Evolutionary conservation across 2,797 vertebrate genomes (phyloP), one percentile per base, ranked within the genome.

Genomic region (Orestias chungarensis): DNA sequence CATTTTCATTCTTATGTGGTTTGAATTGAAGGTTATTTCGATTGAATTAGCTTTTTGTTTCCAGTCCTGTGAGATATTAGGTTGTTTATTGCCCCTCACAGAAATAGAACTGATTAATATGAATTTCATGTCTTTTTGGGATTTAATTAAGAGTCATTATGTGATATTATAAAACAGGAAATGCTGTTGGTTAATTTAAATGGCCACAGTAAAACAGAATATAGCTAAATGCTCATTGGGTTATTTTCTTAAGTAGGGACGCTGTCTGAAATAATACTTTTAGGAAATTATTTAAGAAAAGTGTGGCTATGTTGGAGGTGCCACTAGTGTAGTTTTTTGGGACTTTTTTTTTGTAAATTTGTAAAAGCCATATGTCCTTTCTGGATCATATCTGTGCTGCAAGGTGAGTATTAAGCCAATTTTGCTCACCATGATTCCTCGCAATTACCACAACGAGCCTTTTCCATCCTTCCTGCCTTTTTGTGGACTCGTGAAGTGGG

Each of bases 401-500:
- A 38, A 31, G 66, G 83, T 54, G 70, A 50, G 72, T 87, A 73
- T 68, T 52, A 80, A 74, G 73, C 73, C 64, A 82, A 68, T 84
- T 73, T 86, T 4, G 0, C 46, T 78, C 59, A 71, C 57, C 73
- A 71, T 82, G 78, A 85, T 78, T 72, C 77, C 79, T 92, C 77
- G 85, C 80, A 78, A 85, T 82, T 79, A 74, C 66, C 80, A 73
- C 74, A 82, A 33, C 43, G 73, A 65, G 71, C 50, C 44, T 69
- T 47, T 80, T 66, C 64, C 70, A 62, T 68, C 71, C 62, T 84
- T 73, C 47, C 6, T 81, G 83, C 78, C 79, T 76, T 86, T 70
- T 65, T 88, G 87, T 74, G 88, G 81, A 85, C 85, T 83, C 70
- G 83, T 88, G 88, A 93, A 92, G 86, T 91, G 88, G 88, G 83